A percentile compares a stretch with the other conserved stretches of the same genome.
phyloP scores from a whole-genome alignment of 2,888 invertebrate species.

The Torymus auratus region DNA sequence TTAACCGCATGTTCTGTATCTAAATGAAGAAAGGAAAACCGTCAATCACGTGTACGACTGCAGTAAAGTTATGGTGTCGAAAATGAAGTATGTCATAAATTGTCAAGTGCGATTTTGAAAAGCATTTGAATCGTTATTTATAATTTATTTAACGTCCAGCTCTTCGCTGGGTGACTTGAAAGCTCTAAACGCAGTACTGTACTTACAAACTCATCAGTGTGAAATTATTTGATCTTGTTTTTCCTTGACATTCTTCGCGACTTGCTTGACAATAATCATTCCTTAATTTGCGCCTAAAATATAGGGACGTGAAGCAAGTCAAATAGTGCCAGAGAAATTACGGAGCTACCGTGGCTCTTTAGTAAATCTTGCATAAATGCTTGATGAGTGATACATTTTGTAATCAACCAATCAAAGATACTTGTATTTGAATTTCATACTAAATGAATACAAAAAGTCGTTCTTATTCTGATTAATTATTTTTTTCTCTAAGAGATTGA shows the following conservation, averaged over 20 bases:
- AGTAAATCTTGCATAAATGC: slow-evolving; percentile 45
- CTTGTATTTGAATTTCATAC: slow-evolving; percentile 44
- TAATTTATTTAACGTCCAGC: slow-evolving; percentile 46
- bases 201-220: slow-evolving; percentile 50
- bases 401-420: slow-evolving; percentile 41
- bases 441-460: slow-evolving; percentile 27
- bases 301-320: slow-evolving; percentile 42
- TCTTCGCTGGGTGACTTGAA: slow-evolving; percentile 8
- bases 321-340: slow-evolving; percentile 56
- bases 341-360: slow-evolving; percentile 17
- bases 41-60: slow-evolving; percentile 33
- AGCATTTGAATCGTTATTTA: slow-evolving; percentile 42
- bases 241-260: slow-evolving; percentile 52
- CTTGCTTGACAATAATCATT: slow-evolving; percentile 60
- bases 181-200: slow-evolving; percentile 50
- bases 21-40: slow-evolving; percentile 26
- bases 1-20: slow-evolving; percentile 22
- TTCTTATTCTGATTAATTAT: slow-evolving; percentile 28
- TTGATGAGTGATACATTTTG: slow-evolving; percentile 48
- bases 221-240: slow-evolving; percentile 46
- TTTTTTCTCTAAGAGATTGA: slow-evolving; percentile 33
- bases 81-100: slow-evolving; percentile 51
- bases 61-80: slow-evolving; percentile 50
- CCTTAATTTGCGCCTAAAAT: slow-evolving; percentile 53
- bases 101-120: slow-evolving; percentile 46